Evolutionary conservation across 2,888 invertebrate genomes (phyloP), one percentile per base, ranked within the genome.

Genomic region (Anorthoa munda): DNA sequence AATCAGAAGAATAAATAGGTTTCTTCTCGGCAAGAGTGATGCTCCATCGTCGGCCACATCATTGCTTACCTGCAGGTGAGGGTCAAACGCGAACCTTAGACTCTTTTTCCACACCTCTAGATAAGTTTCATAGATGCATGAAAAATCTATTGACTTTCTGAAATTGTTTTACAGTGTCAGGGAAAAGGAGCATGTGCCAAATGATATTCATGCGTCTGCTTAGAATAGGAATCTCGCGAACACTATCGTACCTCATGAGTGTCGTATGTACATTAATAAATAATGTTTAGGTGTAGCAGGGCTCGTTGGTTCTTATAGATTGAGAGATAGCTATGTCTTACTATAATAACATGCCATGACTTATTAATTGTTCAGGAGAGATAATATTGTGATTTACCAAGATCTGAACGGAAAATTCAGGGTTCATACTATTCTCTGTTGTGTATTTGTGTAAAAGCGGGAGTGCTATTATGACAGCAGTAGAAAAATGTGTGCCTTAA

Each of bases 141-240:
- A 39, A 39, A 26, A 11, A 26, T 56, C 18, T 11, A 2, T 56
- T 50, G 2, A 26, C 64, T 59, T 82, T 79, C 80, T 81, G 75
- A 17, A 11, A 23, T 3, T 0, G 0, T 39, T 71, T 18, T 9
- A 23, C 12, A 51, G 39, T 58, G 60, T 2, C 2, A 13, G 12
- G 13, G 17, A 71, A 68, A 67, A 45, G 68, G 17, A 84, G n/a
- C 71, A 82, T 65, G 64, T 84, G n/a, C 21, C n/a, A 74, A 74
- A 69, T 81, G 68, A 71, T 77, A 84, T 84, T 77, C 82, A 74
- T 77, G 71, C 4, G 66, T 51, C 70, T 80, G 82, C 65, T 74
- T 81, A 55, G 84, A 82, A 81, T 82, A 63, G 60, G 26, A 84
- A 77, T 84, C 67, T 59, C 55, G 2, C 13, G 58, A 51, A 65